Conservation (phyloP, 2,797 vertebrate genomes). For the Argentina silus region DNA sequence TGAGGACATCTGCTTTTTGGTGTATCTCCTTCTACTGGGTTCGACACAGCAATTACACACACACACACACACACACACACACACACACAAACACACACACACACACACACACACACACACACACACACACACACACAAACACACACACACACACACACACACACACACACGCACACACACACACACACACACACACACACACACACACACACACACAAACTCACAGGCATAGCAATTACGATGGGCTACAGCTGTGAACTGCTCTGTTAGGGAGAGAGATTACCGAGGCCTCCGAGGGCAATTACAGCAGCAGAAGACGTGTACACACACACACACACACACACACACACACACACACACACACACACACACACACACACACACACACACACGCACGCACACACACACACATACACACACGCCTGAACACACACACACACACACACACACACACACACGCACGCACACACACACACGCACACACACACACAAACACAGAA, state of each 20-base stretch:
- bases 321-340: conserved; percentile 1
- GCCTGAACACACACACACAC: conserved; percentile 6
- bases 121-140: too few relatives aligned
- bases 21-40: conserved; percentile 55
- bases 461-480: conserved; percentile 13
- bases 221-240: conserved; percentile 49
- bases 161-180: too few relatives aligned
- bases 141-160: too few relatives aligned
- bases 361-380: neutral
- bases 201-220: too few relatives aligned
- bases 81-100: too few relatives aligned
- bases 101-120: too few relatives aligned
- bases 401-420: conserved; percentile 5
- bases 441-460: conserved; percentile 9
- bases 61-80: too few relatives aligned
- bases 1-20: conserved; percentile 75
- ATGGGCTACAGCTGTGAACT: conserved; percentile 61
- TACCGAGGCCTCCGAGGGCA: conserved; percentile 12
- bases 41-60: too few relatives aligned
- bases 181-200: too few relatives aligned
- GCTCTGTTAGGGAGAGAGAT: conserved; percentile 24
- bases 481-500: neutral
- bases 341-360: conserved; percentile 10
- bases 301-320: conserved; percentile 5
- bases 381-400: conserved; percentile 26